Base-by-base conservation (phyloP, 92 coral and sea anemone genomes). In the Heteractis magnifica region DNA sequence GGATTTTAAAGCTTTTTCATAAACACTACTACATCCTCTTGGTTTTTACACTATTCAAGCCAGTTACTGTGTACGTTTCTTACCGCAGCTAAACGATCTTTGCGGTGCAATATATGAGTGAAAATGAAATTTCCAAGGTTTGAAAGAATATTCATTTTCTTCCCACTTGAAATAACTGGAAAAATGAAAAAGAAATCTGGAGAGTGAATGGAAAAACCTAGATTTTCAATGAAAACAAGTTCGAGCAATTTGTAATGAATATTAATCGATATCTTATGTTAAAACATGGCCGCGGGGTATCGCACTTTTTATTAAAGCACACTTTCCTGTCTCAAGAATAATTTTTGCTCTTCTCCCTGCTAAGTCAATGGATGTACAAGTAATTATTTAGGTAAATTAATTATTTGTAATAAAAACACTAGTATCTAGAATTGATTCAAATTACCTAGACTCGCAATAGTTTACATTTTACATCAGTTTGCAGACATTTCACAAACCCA, bases 371-470 rank as follows among this genome's bases (percentile, higher is more conserved):
- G 73, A 68, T 62, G 73, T 23, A 68, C 49, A 68, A 26, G 73
- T 68, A 68, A 68, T 62, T 62, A 68, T 20, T 21, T 26, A 68
- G 14, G 49, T 26, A 68, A 68, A 68, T 20, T 68, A 26, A 48
- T 6, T 68, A 68, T 68, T 68, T 68, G 73, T 68, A 20, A 68
- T 68, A 23, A 68, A 64, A 68, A 68, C 49, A 68, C 44, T 34
- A 34, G 3, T 34, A 68, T 26, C 73, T 10, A 20, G 48, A 26
- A 68, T 68, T 26, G 73, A 26, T 68, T 68, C 26, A 68, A 68
- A 68, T 68, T 21, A 68, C 73, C 49, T 23, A 23, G 13, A 20
- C 49, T 68, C 49, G 23, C 44, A 68, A 68, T 20, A 68, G 49
- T 68, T 68, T 68, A 68, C 50, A 20, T 68, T 68, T 68, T 7